A percentile compares a stretch with the other conserved stretches of the same genome.
phyloP scores from a whole-genome alignment of 2,113 vertebrate genomes.

The Oncorhynchus nerka region DNA sequence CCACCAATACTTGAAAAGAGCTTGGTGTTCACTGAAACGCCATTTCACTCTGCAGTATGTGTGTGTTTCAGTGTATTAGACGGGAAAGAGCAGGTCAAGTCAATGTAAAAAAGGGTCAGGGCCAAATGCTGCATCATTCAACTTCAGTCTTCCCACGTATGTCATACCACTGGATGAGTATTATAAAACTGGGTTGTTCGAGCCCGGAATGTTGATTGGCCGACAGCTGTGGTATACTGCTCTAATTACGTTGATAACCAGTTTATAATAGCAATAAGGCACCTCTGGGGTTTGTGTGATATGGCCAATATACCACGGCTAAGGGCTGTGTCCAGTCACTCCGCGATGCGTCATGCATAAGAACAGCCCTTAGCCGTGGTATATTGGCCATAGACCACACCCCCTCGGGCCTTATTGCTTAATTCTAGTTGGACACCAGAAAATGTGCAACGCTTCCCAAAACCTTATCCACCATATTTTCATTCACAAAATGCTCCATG shows the following conservation, averaged over 20 bases:
- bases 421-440: neutral
- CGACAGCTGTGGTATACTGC: no score
- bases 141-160: neutral
- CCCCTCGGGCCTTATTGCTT: no score
- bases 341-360: no score
- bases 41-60: neutral
- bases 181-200: no score
- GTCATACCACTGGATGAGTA: neutral
- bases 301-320: no score
- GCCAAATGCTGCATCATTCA: constrained; percentile 18
- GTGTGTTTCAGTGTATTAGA: neutral
- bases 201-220: no score
- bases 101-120: neutral
- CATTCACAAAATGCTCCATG: neutral
- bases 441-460: neutral
- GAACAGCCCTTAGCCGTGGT: no score
- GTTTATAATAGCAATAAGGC: no score
- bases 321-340: no score
- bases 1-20: constrained; percentile 2
- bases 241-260: no score
- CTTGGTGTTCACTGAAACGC: neutral
- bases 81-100: neutral
- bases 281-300: no score
- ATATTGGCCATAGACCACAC: no score
- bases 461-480: neutral